Percentiles rank a stretch among this genome's conserved stretches.
Conservation (phyloP, 37 sponge, comb jelly and placozoan species). For the Eunapius fragilis region DNA sequence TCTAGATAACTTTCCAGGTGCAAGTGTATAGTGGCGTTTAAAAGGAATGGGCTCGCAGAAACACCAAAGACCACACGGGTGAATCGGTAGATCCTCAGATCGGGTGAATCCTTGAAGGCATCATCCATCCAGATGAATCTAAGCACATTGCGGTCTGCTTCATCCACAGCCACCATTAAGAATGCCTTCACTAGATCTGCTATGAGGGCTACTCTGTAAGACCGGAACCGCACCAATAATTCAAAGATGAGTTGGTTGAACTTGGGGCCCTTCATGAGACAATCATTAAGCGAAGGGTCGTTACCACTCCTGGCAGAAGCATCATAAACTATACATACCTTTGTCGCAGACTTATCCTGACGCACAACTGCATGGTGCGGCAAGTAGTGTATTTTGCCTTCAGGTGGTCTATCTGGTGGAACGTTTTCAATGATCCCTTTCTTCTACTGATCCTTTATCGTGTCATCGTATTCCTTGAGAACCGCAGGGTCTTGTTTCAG, state of each 20-base stretch:
- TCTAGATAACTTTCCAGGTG: slow-evolving; percentile 16
- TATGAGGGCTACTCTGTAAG: slow-evolving; percentile 12
- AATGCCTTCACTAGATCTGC: slow-evolving; percentile 62
- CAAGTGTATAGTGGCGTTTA: slow-evolving; percentile 34
- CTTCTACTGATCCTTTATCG: slow-evolving; percentile 22
- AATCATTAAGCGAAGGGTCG: slow-evolving; percentile 21
- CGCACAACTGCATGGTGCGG: slow-evolving; percentile 40
- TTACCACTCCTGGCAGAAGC: slow-evolving; percentile 22
- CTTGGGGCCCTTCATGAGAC: slow-evolving; percentile 11
- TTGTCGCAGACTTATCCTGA: slow-evolving; percentile 36
- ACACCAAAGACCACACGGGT: no score
- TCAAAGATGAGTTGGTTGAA: slow-evolving; percentile 43
- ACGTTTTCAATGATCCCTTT: slow-evolving; percentile 33
- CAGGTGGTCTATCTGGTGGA: background rate
- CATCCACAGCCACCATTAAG: slow-evolving; percentile 30
- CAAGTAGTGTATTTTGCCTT: slow-evolving; percentile 15
- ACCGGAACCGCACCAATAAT: slow-evolving; percentile 31
- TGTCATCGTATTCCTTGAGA: slow-evolving; percentile 17
- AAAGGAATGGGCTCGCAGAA: slow-evolving; percentile 46
- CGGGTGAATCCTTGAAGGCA: background rate
- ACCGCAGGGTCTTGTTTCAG: slow-evolving; percentile 12
- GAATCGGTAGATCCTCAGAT: no score
- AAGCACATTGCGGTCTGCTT: slow-evolving; percentile 41
- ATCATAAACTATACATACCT: slow-evolving; percentile 52
- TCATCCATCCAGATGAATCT: slow-evolving; percentile 49